phyloP scores from a whole-genome alignment of 2,888 invertebrate species.

The Athetis lepigone region DNA sequence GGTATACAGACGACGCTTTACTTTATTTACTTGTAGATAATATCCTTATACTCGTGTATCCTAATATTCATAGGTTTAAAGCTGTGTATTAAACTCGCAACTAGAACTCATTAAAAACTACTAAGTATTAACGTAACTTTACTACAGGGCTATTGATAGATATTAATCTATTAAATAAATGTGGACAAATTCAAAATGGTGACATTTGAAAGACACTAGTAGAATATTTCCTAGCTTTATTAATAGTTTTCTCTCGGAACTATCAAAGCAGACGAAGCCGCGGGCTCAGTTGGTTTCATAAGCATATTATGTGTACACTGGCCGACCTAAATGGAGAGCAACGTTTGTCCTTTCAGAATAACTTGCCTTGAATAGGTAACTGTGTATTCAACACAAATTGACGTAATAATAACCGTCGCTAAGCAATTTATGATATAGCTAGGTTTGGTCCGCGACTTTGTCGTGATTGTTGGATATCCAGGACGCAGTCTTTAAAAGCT shows the following conservation, averaged over 20 bases:
- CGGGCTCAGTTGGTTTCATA: conserved; percentile 16
- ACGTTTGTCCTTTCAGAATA: conserved; percentile 34
- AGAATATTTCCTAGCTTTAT: conserved; percentile 1
- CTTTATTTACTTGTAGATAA: too few relatives aligned
- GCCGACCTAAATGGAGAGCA: conserved; percentile 21
- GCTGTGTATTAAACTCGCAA: too few relatives aligned
- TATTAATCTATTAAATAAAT: too few relatives aligned
- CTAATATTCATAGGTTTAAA: too few relatives aligned
- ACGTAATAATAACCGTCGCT: conserved; percentile 38
- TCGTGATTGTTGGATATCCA: too few relatives aligned
- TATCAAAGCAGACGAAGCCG: conserved; percentile 6
- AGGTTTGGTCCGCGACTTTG: too few relatives aligned
- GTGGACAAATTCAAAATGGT: not conserved
- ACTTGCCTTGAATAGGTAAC: conserved; percentile 46
- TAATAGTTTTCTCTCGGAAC: conserved; percentile 1
- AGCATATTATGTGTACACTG: not conserved
- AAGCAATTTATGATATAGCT: conserved; percentile 30
- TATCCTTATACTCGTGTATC: too few relatives aligned
- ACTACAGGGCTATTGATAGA: too few relatives aligned
- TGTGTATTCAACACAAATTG: conserved; percentile 28
- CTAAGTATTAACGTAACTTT: too few relatives aligned
- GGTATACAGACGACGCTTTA: too few relatives aligned
- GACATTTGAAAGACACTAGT: not conserved
- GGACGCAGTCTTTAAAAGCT: too few relatives aligned
- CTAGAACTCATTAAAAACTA: too few relatives aligned